Evolutionary conservation across 1,140 invertebrate genomes (phyloP), one percentile per base, ranked within the genome.

Genomic region (Pemphigus obesinymphae): DNA sequence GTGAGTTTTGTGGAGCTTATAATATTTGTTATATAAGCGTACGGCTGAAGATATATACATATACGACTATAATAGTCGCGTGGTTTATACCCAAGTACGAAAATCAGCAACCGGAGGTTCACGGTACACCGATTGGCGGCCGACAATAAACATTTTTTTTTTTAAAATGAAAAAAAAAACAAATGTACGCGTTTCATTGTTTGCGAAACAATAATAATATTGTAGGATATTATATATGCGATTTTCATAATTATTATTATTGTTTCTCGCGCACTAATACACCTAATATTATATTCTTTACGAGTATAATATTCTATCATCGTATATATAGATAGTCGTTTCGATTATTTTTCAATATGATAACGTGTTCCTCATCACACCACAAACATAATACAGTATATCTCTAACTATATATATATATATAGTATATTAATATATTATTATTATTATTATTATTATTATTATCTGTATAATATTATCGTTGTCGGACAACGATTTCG

Each of bases 201-300:
- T 70, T 45, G 20, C 23, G 6, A n/a, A 7, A 13, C 37, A 45
- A 70, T 70, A 45, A 10, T n/a, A n/a, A n/a, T n/a, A n/a, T n/a
- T 17, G 48, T n/a, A n/a, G 20, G n/a, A 58, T 3, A 6, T n/a
- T n/a, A n/a, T n/a, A 70, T 70, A 70, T 23, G n/a, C 40, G 68
- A 70, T 23, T 43, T 70, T 70, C 26, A 70, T 45, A 45, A 50
- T 50, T 50, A 70, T 70, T 66, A 43, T 43, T 70, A 70, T 45
- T 20, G 68, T 70, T 45, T 70, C 37, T 23, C n/a, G 63, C 66
- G n/a, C 20, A 29, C 2, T 34, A 20, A 61, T 8, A 31, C 43
- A 48, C 2, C 4, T 48, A n/a, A 48, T 48, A 20, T 20, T 48
- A 20, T 48, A 48, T 48, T n/a, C n/a, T n/a, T n/a, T n/a, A n/a